Percentiles rank a stretch among this genome's conserved stretches.
Conservation (phyloP, 1,140 invertebrate species). For the Zaprionus nigranus region DNA sequence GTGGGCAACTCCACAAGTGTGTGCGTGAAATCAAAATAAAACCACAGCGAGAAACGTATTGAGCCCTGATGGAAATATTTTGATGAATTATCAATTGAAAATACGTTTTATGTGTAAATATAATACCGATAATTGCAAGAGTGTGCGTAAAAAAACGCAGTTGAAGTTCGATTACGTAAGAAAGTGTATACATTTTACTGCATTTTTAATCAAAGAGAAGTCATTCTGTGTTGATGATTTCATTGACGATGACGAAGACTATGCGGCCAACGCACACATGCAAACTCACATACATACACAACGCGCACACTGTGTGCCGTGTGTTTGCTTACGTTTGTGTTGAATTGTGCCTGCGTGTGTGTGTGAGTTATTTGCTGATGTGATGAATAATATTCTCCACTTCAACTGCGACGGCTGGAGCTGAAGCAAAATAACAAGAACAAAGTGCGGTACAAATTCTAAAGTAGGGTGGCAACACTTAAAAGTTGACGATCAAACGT, state of each 20-base stretch:
- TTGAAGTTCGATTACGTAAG: constrained; percentile 69
- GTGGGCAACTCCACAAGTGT: constrained; percentile 73
- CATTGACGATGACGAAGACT: constrained; percentile 73
- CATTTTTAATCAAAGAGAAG: constrained; percentile 62
- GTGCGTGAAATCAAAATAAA: constrained; percentile 78
- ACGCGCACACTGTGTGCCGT: constrained; percentile 5
- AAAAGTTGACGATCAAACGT: constrained; percentile 37
- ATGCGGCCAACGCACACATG: constrained; percentile 45
- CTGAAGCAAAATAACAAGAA: constrained; percentile 17
- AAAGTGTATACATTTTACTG: constrained; percentile 59
- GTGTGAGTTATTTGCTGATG: constrained; percentile 30
- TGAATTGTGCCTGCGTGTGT: constrained; percentile 23
- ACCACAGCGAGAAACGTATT: constrained; percentile 40
- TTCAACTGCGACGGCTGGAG: constrained; percentile 14
- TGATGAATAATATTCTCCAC: constrained; percentile 36
- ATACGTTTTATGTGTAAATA: constrained; percentile 21
- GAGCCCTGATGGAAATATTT: constrained; percentile 74
- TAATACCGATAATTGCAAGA: constrained; percentile 28
- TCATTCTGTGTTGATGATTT: constrained; percentile 66
- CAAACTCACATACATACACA: constrained; percentile 1
- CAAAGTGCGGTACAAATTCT: constrained; percentile 19
- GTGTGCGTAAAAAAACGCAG: constrained; percentile 53
- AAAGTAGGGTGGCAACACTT: constrained; percentile 30
- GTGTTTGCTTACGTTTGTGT: constrained; percentile 4
- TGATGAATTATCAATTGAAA: constrained; percentile 54